These are phyloP conservation scores for Lota lota DNA, from an alignment of 2,113 vertebrate genomes.

Conservation along the genomic window DNA sequence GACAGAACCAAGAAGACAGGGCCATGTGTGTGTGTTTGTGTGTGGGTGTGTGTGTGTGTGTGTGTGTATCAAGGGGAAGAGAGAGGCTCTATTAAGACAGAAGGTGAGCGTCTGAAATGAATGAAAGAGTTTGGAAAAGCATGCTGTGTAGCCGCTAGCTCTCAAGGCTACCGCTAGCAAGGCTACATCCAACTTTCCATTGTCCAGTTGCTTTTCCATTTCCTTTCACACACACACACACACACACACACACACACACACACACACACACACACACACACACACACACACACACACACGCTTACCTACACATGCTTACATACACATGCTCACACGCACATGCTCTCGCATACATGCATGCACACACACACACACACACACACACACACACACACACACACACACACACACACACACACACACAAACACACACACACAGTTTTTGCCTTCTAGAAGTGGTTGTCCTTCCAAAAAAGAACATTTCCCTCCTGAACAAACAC, in stretches of 20 bases:
- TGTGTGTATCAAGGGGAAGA: too few relatives aligned
- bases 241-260: too few relatives aligned
- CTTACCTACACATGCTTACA: background rate
- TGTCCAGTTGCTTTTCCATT: too few relatives aligned
- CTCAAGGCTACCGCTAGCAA: too few relatives aligned
- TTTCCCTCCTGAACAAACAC: too few relatives aligned
- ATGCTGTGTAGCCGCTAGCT: too few relatives aligned
- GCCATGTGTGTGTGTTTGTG: background rate
- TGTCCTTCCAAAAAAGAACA: too few relatives aligned
- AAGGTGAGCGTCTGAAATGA: constrained; percentile 63
- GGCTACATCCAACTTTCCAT: too few relatives aligned
- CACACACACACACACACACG: constrained; percentile 1
- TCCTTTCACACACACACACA: too few relatives aligned
- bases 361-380: background rate
- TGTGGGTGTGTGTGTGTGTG: constrained; percentile 18
- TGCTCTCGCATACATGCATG: background rate
- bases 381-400: background rate
- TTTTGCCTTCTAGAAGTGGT: too few relatives aligned
- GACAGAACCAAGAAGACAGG: background rate
- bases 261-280: constrained; percentile 27
- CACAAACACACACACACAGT: too few relatives aligned
- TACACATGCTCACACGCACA: background rate
- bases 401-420: too few relatives aligned
- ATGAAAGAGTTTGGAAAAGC: constrained; percentile 51
- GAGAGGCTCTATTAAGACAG: constrained; percentile 46